phyloP scores from a whole-genome alignment of 2,888 invertebrate species.

The Anthrax anthrax region DNA sequence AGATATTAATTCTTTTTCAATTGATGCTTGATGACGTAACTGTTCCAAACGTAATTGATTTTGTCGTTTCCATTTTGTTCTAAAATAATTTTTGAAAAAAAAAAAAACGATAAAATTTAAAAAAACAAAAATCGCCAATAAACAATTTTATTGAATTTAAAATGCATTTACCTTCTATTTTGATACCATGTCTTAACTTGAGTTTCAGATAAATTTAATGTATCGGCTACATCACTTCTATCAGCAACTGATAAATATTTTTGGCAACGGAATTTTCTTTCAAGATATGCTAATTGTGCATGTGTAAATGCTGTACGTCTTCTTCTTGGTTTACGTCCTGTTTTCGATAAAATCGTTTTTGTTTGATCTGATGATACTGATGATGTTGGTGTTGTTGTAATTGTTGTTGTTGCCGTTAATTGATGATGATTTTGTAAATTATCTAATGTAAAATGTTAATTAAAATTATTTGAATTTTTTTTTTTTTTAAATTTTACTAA shows the following conservation, averaged over 20 bases:
- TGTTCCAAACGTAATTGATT: conserved; percentile 78
- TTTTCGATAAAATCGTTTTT: conserved; percentile 32
- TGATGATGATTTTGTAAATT: not conserved
- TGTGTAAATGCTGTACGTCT: conserved; percentile 87
- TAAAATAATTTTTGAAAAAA: conserved; percentile 25
- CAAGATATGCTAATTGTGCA: conserved; percentile 80
- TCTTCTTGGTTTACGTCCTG: conserved; percentile 64
- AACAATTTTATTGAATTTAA: not conserved
- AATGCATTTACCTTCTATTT: conserved; percentile 26
- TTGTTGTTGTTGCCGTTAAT: too few relatives aligned
- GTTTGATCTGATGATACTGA: conserved; percentile 19
- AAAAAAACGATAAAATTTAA: not conserved
- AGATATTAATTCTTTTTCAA: conserved; percentile 50
- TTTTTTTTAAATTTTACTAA: not conserved
- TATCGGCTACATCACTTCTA: conserved; percentile 82
- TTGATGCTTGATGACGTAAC: conserved; percentile 66
- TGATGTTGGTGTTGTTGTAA: too few relatives aligned
- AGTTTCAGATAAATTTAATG: conserved; percentile 77
- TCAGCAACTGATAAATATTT: conserved; percentile 90
- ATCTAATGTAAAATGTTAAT: not conserved
- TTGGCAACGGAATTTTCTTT: conserved; percentile 82
- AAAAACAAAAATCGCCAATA: not conserved
- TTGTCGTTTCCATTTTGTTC: conserved; percentile 80
- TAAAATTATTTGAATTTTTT: conserved; percentile 1
- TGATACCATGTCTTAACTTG: conserved; percentile 89